A percentile compares a stretch with the other conserved stretches of the same genome.
phyloP scores from a whole-genome alignment of 1,140 invertebrate species.

The Teleopsis dalmanni region DNA sequence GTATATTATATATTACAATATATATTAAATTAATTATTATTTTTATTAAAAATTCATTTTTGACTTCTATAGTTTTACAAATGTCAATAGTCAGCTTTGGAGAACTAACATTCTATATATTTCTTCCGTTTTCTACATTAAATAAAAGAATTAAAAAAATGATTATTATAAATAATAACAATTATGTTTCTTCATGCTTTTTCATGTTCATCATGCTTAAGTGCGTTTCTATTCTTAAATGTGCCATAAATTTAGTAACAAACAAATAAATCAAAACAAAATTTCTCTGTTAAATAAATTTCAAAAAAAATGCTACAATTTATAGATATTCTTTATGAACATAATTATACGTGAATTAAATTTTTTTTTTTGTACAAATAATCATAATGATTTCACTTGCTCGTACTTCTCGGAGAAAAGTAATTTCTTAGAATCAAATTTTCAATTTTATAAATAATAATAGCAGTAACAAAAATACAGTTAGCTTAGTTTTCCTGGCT shows the following conservation, averaged over 20 bases:
- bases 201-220: not conserved
- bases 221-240: not conserved
- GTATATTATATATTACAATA: too few species aligned
- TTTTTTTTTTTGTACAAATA: not conserved
- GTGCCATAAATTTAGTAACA: not conserved
- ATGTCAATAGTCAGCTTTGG: not conserved
- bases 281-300: not conserved
- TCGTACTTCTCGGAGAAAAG: too few species aligned
- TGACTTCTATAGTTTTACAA: not conserved
- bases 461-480: too few species aligned
- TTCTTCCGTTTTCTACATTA: not conserved
- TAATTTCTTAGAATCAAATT: too few species aligned
- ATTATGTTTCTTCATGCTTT: not conserved
- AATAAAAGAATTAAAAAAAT: not conserved
- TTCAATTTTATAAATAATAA: too few species aligned
- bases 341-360: not conserved
- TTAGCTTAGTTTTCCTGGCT: too few species aligned
- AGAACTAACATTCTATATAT: not conserved
- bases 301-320: not conserved
- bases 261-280: not conserved
- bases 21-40: too few species aligned
- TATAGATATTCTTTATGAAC: not conserved
- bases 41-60: too few species aligned
- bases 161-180: not conserved
- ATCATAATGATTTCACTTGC: not conserved